Evolutionary conservation across 2,113 vertebrate species (phyloP).

Genomic region (Larimichthys polyactis): DNA sequence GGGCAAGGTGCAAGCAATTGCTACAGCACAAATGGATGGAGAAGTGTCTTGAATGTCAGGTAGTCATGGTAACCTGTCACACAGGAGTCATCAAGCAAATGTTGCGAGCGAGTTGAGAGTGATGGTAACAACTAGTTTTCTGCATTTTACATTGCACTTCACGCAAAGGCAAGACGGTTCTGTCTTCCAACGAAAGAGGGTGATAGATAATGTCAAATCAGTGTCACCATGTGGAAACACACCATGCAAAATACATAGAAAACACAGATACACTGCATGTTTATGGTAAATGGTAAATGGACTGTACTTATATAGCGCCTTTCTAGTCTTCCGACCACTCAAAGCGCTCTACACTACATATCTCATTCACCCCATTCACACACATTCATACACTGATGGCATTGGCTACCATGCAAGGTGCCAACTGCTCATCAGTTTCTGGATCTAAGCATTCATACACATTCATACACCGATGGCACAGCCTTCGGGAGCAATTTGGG

Average conservation of each 20-base stretch:
- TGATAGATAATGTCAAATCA: conserved; percentile 2
- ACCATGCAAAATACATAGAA: neutral
- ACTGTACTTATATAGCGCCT: too few relatives aligned
- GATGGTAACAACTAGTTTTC: conserved; percentile 43
- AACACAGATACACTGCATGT: neutral
- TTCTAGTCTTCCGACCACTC: too few relatives aligned
- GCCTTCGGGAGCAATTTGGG: too few relatives aligned
- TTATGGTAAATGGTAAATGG: too few relatives aligned
- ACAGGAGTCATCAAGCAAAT: conserved; percentile 32
- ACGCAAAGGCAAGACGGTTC: conserved; percentile 26
- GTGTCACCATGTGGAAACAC: conserved; percentile 1
- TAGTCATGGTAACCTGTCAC: conserved; percentile 71
- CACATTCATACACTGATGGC: too few relatives aligned
- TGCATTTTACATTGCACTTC: conserved; percentile 39
- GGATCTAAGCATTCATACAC: too few relatives aligned
- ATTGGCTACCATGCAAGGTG: too few relatives aligned
- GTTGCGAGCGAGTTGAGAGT: conserved; percentile 47
- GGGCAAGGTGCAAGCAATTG: conserved; percentile 59
- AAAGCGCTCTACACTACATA: too few relatives aligned
- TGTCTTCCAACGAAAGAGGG: neutral
- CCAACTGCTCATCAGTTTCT: too few relatives aligned
- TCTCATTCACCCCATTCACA: too few relatives aligned
- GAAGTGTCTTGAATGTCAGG: conserved; percentile 69
- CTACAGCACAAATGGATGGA: conserved; percentile 68
- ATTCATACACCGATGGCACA: too few relatives aligned